A percentile compares a stretch with the other conserved stretches of the same genome.
Evolutionary conservation across 2,888 invertebrate species (phyloP).

Genomic region (Lumbricus terrestris): DNA sequence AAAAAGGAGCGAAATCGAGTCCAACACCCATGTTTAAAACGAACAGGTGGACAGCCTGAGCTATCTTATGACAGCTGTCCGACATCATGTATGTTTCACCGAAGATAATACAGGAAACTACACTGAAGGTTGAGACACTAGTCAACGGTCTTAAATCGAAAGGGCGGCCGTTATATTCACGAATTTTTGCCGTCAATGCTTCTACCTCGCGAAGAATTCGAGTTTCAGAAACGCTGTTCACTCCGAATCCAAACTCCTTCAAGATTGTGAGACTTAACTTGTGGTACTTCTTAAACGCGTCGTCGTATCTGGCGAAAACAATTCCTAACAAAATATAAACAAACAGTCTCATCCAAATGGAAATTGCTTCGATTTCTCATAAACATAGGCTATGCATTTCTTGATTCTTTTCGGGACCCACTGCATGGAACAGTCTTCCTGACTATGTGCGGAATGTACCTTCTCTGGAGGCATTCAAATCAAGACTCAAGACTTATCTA

Average conservation of each 20-base stretch:
- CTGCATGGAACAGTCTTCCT: too few species aligned
- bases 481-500: too few species aligned
- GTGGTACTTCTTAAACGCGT: slow-evolving; percentile 26
- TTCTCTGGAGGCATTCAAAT: too few species aligned
- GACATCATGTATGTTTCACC: not conserved
- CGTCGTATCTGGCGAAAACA: slow-evolving; percentile 12
- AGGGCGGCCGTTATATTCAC: not conserved
- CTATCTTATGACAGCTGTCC: not conserved
- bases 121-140: not conserved
- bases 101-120: slow-evolving; percentile 4
- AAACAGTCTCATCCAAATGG: too few species aligned
- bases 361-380: too few species aligned
- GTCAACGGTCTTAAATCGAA: not conserved
- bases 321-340: not conserved
- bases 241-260: slow-evolving; percentile 29
- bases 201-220: slow-evolving; percentile 20
- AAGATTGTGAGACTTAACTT: slow-evolving; percentile 20
- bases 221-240: slow-evolving; percentile 20
- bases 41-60: not conserved
- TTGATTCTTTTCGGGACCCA: too few species aligned
- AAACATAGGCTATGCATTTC: too few species aligned
- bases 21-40: not conserved
- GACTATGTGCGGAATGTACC: too few species aligned
- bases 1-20: not conserved
- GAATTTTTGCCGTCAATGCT: not conserved